Conservation (phyloP, 2,113 vertebrate genomes). For the Gorsachius goisagi region DNA sequence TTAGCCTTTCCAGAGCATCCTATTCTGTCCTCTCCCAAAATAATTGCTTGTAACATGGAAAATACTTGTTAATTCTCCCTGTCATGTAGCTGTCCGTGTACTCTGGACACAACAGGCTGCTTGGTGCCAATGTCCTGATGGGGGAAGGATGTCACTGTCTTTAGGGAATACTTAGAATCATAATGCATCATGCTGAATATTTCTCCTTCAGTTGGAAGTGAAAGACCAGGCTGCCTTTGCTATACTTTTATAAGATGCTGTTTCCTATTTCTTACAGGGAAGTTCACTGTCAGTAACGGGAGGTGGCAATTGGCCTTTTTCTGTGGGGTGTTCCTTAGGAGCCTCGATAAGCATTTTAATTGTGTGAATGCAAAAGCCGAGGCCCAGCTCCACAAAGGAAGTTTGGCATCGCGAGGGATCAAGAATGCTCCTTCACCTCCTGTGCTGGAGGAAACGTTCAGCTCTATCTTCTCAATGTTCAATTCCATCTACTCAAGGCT, state of each 20-base stretch:
- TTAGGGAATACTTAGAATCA: not conserved
- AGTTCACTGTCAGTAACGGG: not conserved
- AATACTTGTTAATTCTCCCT: not conserved
- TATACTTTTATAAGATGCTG: not conserved
- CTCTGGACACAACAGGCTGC: not conserved
- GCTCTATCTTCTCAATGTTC: not conserved
- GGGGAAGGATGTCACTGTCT: not conserved
- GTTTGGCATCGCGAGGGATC: no score
- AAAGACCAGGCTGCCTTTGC: not conserved
- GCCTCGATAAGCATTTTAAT: not conserved
- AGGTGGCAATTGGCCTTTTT: not conserved
- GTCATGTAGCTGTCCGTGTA: not conserved
- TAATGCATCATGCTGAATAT: not conserved
- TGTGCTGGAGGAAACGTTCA: not conserved
- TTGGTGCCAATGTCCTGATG: not conserved
- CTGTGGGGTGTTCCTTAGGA: not conserved
- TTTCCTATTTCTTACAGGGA: not conserved
- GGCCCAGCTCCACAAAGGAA: not conserved
- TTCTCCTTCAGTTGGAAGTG: not conserved
- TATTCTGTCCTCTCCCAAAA: not conserved
- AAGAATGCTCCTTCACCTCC: not conserved
- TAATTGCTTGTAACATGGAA: rapidly evolving
- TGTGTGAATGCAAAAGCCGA: not conserved
- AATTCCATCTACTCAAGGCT: not conserved
- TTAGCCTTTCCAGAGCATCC: not conserved